These are phyloP conservation scores for Polypedilum vanderplanki DNA, from an alignment of 1,140 invertebrate genomes.

Conservation along the genomic window DNA sequence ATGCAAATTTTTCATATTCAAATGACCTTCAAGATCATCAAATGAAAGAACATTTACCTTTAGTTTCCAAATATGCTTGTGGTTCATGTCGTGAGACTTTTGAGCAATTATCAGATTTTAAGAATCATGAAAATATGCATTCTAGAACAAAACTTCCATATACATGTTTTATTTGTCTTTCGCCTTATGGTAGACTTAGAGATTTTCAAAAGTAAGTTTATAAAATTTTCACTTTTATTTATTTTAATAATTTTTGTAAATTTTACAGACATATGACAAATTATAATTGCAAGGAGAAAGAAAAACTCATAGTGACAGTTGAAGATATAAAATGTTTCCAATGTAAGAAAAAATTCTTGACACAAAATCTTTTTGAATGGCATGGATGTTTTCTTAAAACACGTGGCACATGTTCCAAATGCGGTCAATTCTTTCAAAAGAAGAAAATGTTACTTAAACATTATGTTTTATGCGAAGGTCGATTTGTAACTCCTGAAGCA, in stretches of 20 bases:
- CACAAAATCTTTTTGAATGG: slow-evolving; percentile 24
- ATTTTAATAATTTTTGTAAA: neutral
- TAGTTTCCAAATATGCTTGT: neutral
- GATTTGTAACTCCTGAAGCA: neutral
- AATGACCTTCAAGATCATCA: neutral
- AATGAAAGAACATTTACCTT: neutral
- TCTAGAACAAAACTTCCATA: neutral
- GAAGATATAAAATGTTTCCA: slow-evolving; percentile 20
- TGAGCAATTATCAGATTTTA: slow-evolving; percentile 8
- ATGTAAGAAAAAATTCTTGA: slow-evolving; percentile 21
- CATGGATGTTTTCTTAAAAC: slow-evolving; percentile 12
- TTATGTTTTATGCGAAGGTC: neutral
- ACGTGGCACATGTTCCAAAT: neutral
- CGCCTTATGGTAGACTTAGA: neutral
- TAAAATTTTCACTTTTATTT: neutral
- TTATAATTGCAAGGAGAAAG: neutral
- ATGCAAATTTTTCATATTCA: neutral
- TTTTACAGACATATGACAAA: slow-evolving; percentile 19
- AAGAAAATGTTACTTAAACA: neutral
- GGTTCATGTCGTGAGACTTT: neutral
- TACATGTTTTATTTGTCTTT: neutral
- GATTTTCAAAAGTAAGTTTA: neutral
- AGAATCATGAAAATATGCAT: neutral
- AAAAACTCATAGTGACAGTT: neutral
- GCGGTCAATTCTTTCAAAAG: neutral